Percentiles rank a stretch among this genome's conserved stretches.
Conservation (phyloP, 2,797 vertebrate genomes). For the Sebastes variabilis region DNA sequence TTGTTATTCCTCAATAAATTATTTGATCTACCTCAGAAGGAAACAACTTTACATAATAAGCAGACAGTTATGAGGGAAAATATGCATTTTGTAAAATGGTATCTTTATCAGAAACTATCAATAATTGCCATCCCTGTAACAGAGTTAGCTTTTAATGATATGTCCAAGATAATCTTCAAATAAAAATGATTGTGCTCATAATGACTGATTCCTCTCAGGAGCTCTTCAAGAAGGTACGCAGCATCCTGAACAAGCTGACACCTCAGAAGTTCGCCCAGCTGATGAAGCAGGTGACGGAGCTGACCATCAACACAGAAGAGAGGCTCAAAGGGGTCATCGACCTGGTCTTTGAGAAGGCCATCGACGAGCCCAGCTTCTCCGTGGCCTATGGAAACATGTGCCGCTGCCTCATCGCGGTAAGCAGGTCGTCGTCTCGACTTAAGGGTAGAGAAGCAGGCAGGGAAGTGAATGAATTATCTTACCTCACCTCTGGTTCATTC, state of each 20-base stretch:
- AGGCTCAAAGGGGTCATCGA: constrained; percentile 97
- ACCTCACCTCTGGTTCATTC: background rate
- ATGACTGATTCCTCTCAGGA: constrained; percentile 69
- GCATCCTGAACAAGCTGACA: constrained; percentile 98
- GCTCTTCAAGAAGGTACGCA: constrained; percentile 95
- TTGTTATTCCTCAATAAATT: background rate
- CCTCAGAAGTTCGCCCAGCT: constrained; percentile 98
- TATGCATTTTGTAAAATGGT: background rate
- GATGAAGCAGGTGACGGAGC: constrained; percentile 97
- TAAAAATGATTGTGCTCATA: background rate
- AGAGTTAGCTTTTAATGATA: background rate
- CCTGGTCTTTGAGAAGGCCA: constrained; percentile 98
- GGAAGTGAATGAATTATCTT: background rate
- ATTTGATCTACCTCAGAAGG: background rate
- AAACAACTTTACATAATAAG: background rate
- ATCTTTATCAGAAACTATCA: background rate
- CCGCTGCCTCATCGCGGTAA: constrained; percentile 94
- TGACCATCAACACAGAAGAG: constrained; percentile 97
- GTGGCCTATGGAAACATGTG: constrained; percentile 99
- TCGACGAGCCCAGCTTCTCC: constrained; percentile 96
- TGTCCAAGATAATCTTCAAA: background rate
- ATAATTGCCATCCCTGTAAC: background rate
- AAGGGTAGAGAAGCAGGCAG: background rate
- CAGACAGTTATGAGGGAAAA: background rate
- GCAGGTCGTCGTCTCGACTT: background rate